A percentile compares a stretch with the other conserved stretches of the same genome.
These are phyloP conservation scores for Sardina pilchardus DNA, from an alignment of 2,113 vertebrate genomes.

Conservation along the genomic window DNA sequence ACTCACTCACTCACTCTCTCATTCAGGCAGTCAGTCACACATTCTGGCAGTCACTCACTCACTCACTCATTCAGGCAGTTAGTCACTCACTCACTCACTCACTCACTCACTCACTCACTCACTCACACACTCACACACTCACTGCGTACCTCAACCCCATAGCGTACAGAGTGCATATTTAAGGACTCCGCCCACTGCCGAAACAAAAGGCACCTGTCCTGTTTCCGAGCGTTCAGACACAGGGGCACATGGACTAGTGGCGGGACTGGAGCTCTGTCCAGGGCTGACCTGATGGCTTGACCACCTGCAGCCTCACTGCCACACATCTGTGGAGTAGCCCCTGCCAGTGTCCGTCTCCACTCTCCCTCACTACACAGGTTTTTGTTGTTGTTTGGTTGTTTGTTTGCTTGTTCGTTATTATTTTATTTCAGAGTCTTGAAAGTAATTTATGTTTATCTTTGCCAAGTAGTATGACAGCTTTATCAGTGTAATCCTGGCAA, in stretches of 20 bases:
- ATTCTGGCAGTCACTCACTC: background rate
- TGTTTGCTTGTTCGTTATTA: background rate
- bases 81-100: background rate
- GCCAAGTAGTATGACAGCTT: background rate
- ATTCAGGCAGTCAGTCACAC: background rate
- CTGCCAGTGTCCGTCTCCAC: too few species aligned
- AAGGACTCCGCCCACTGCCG: too few species aligned
- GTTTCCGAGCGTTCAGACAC: too few species aligned
- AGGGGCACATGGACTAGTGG: background rate
- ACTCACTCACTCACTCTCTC: background rate
- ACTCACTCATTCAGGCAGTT: background rate
- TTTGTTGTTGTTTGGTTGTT: background rate
- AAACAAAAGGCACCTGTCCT: too few species aligned
- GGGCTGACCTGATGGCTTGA: background rate
- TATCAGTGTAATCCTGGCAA: background rate
- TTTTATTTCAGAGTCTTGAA: background rate
- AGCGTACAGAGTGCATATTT: too few species aligned
- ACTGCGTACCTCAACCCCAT: too few species aligned
- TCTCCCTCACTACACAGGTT: background rate
- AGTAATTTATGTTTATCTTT: constrained; percentile 4
- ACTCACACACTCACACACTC: background rate
- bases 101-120: background rate
- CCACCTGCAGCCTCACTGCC: background rate
- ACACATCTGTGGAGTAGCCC: background rate
- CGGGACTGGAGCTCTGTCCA: background rate